Percentiles rank a stretch among this genome's conserved stretches.
These are phyloP conservation scores for Pyrrhosoma nymphula DNA, from an alignment of 2,888 invertebrate genomes.

Conservation along the genomic window DNA sequence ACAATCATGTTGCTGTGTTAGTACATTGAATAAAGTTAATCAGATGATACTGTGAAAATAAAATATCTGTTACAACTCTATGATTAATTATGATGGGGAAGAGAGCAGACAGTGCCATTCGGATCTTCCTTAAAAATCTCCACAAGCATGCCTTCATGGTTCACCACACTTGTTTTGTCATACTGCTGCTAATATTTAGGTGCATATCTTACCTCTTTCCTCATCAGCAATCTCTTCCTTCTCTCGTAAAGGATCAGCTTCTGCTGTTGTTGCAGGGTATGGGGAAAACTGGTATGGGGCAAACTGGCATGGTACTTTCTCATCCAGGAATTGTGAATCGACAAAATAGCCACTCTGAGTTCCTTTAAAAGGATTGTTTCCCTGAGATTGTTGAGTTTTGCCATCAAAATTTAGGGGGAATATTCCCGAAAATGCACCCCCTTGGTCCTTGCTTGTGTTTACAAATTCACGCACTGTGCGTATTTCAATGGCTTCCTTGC, in stretches of 20 bases:
- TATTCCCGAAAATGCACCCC: conserved; percentile 49
- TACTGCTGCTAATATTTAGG: conserved; percentile 14
- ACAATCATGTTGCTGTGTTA: conserved; percentile 25
- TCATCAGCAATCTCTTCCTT: conserved; percentile 6
- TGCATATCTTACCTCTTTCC: conserved; percentile 62
- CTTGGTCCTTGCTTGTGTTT: conserved; percentile 5
- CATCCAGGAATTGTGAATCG: not conserved
- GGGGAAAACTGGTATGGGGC: not conserved
- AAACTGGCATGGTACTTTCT: not conserved
- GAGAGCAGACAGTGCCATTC: conserved; percentile 43
- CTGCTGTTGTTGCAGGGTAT: not conserved
- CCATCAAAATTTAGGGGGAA: conserved; percentile 47
- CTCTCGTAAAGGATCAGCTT: conserved; percentile 6
- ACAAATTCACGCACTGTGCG: conserved; percentile 76
- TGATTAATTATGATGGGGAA: conserved; percentile 57
- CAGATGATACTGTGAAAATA: conserved; percentile 4
- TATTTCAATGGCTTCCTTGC: conserved; percentile 79
- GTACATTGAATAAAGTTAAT: conserved; percentile 58
- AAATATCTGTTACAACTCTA: conserved; percentile 29
- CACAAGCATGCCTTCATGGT: conserved; percentile 60
- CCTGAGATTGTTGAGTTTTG: not conserved
- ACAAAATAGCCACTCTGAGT: not conserved
- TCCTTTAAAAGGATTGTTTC: not conserved
- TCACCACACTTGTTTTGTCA: conserved; percentile 25
- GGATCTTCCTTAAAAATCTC: conserved; percentile 58